Evolutionary conservation across 2,888 invertebrate species (phyloP).

Genomic region (Thecophora atra): DNA sequence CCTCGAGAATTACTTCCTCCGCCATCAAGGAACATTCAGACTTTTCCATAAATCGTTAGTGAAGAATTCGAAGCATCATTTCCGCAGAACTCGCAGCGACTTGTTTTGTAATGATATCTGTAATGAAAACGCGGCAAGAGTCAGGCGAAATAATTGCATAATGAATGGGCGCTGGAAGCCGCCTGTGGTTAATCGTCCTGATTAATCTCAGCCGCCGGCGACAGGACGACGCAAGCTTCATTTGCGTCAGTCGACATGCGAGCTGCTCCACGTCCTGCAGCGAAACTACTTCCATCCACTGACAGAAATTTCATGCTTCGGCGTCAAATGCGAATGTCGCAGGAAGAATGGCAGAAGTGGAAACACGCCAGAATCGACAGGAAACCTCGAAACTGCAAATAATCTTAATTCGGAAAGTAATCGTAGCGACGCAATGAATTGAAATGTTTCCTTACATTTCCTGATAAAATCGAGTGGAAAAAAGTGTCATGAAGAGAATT

Average conservation of each 20-base stretch:
- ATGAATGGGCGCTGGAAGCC: conserved; percentile 50
- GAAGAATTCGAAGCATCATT: conserved; percentile 23
- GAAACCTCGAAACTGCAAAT: conserved; percentile 17
- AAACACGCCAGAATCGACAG: background rate
- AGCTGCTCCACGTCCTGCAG: conserved; percentile 47
- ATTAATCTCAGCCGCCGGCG: conserved; percentile 50
- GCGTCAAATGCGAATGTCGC: background rate
- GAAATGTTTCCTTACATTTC: background rate
- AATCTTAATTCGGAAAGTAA: background rate
- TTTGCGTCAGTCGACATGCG: conserved; percentile 57
- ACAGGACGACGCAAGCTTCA: conserved; percentile 48
- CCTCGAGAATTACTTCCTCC: too few relatives aligned
- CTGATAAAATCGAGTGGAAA: too few relatives aligned
- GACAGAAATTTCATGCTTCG: conserved; percentile 18
- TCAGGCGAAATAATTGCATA: conserved; percentile 62
- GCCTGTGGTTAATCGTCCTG: conserved; percentile 50
- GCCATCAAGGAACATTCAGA: too few relatives aligned
- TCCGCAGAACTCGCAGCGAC: conserved; percentile 7
- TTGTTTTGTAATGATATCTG: background rate
- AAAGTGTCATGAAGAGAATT: background rate
- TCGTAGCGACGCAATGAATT: background rate
- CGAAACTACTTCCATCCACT: conserved; percentile 20
- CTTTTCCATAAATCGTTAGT: too few relatives aligned
- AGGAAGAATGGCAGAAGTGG: conserved; percentile 12
- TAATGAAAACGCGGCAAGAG: conserved; percentile 55